Base-by-base conservation (phyloP, 2,797 vertebrate species). In the Parotocinclus haroldoi region DNA sequence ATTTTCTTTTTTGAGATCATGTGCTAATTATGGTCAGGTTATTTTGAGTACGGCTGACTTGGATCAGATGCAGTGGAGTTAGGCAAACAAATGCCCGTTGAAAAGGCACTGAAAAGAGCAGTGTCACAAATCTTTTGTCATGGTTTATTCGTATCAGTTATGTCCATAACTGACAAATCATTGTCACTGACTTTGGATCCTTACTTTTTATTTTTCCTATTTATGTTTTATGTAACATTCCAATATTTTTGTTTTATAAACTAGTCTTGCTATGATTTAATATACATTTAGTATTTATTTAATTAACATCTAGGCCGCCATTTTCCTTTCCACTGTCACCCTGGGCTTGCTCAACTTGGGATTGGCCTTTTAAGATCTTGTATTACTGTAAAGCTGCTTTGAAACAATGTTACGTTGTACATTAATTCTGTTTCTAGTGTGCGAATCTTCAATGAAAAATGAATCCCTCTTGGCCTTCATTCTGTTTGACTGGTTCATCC, bases 1-100 rank as follows among this genome's bases (percentile, higher is more conserved):
- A 11, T 17, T 27, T 66, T 55, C 11, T 45, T 27, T 27, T 2
- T 44, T 37, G 13, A 59, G 58, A 53, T 58, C 9, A 0, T 18
- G 9, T 66, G 57, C 7, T 55, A 66, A 71, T 56, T 27, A 60
- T 10, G 17, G 49, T 18, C 49, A 44, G 50, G 42, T 7, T 42
- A 44, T 54, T 13, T 42, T 44, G 52, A 42, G 37, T 36, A 48
- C 12, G 53, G 55, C 48, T 54, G 9, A 27, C 44, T 36, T 14
- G 12, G 16, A 10, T 11, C 27, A 59, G 19, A 52, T 18, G 49
- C 51, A 58, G 10, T 14, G 7, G 48, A 59, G 27, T 40, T 37
- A n/a, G 11, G 45, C 10, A 50, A 11, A 42, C 16, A 7, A 1
- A 19, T 55, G 14, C 7, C 17, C 39, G 27, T 17, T 60, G 3